phyloP scores from a whole-genome alignment of 2,113 vertebrate genomes.

The Triplophysa rosa region DNA sequence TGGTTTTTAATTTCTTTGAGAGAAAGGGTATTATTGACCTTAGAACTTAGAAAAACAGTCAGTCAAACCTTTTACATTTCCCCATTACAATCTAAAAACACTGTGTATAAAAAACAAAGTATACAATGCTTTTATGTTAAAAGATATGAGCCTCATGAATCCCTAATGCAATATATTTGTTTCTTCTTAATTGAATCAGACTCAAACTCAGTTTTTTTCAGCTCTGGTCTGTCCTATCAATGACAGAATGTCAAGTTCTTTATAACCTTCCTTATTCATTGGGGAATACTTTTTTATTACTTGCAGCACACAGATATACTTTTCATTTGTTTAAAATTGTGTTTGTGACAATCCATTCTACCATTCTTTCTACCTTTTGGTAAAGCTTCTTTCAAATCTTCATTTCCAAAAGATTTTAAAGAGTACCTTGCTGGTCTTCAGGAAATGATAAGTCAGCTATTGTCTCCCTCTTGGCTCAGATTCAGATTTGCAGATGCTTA shows the following conservation, averaged over 20 bases:
- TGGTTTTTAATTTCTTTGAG: not conserved
- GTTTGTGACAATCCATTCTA: constrained; percentile 15
- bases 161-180: constrained; percentile 1
- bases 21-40: constrained; percentile 10
- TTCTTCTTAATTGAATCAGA: not conserved
- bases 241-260: not conserved
- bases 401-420: not conserved
- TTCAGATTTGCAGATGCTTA: constrained; percentile 53
- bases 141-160: not conserved
- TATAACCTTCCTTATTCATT: not conserved
- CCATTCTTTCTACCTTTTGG: not conserved
- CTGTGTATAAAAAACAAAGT: not conserved
- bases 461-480: constrained; percentile 59
- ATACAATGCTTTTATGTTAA: not conserved
- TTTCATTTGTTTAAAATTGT: constrained; percentile 6
- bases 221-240: not conserved
- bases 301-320: not conserved
- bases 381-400: constrained; percentile 16
- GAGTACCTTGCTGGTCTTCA: not conserved
- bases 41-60: no score
- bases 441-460: constrained; percentile 59
- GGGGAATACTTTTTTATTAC: not conserved
- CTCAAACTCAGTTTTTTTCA: no score
- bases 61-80: no score
- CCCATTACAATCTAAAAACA: not conserved